Evolutionary conservation across 2,113 vertebrate genomes (phyloP).

Genomic region (Osmerus eperlanus): DNA sequence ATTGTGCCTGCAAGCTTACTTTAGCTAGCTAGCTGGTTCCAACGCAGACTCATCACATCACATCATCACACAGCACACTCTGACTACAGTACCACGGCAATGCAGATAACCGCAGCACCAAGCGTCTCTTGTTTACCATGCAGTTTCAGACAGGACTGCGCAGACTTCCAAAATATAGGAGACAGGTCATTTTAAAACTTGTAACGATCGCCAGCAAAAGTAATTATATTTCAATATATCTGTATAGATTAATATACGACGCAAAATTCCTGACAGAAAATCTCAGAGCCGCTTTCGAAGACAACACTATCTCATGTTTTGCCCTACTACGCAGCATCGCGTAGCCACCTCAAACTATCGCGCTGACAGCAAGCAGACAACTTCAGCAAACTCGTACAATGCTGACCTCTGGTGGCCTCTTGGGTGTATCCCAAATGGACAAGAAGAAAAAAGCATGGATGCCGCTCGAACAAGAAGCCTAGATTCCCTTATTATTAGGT

Average conservation of each 20-base stretch:
- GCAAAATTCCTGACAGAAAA: conserved; percentile 5
- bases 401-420: conserved; percentile 15
- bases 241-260: no score
- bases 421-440: neutral
- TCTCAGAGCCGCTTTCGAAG: conserved; percentile 3
- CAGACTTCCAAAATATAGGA: neutral
- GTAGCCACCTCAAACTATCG: conserved; percentile 1
- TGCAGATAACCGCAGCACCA: conserved; percentile 2
- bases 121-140: conserved; percentile 32
- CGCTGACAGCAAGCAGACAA: neutral
- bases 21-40: neutral
- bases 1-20: no score
- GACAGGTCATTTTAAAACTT: neutral
- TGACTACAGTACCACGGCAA: conserved; percentile 7
- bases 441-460: no score
- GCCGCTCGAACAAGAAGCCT: no score
- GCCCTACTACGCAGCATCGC: conserved; percentile 20
- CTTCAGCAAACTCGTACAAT: neutral
- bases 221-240: no score
- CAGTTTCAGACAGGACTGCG: conserved; percentile 16
- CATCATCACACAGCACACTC: neutral
- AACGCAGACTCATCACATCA: neutral
- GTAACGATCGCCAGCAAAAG: neutral
- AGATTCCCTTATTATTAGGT: no score
- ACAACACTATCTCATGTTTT: no score